Conservation (phyloP, 2,888 invertebrate genomes). For the Pedicia rivosa region DNA sequence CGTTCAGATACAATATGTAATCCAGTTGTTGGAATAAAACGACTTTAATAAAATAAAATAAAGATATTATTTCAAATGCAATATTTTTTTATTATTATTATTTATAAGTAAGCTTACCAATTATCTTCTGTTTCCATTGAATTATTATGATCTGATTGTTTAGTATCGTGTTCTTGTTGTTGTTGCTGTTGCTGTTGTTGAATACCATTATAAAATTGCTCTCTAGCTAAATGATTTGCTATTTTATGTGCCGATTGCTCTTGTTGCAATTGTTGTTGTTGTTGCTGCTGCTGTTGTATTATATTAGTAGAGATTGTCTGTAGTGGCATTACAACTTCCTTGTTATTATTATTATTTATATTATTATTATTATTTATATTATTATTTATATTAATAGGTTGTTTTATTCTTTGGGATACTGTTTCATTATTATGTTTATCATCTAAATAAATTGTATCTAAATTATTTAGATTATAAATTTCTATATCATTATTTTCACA, state of each 20-base stretch:
- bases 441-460: neutral
- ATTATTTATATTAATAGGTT: neutral
- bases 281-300: neutral
- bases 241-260: constrained; percentile 3
- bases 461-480: neutral
- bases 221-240: constrained; percentile 6
- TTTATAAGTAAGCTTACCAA: neutral
- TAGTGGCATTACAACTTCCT: constrained; percentile 4
- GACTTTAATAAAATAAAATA: constrained; percentile 4
- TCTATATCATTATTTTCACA: no score
- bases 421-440: neutral
- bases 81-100: neutral
- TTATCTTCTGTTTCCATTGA: constrained; percentile 5
- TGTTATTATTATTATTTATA: neutral
- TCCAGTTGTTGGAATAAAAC: constrained; percentile 18
- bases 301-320: constrained; percentile 5
- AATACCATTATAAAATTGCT: constrained; percentile 8
- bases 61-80: neutral
- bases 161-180: neutral
- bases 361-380: neutral
- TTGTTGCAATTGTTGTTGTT: constrained; percentile 1
- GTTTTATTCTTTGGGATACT: neutral
- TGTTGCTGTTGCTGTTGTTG: constrained; percentile 2
- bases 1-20: constrained; percentile 56
- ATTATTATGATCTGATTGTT: neutral